Base-by-base conservation (phyloP, 1,140 invertebrate species). In the Trichomalopsis sarcophagae region DNA sequence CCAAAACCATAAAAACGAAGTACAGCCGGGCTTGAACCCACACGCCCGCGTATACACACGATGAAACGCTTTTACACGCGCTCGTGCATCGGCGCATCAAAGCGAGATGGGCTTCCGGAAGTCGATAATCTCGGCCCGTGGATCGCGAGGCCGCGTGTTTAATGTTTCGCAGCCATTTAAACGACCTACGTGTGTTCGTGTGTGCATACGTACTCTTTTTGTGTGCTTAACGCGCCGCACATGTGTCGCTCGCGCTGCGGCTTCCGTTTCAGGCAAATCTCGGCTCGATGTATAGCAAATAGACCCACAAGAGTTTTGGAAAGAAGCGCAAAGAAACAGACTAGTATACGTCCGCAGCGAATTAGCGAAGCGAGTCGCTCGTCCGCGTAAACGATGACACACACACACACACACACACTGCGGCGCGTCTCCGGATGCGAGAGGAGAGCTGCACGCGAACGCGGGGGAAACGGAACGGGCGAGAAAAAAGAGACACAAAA, bases 81-180 rank as follows among this genome's bases (percentile, higher is more conserved):
- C 69, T 2, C 68, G 68, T 13, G 17, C 68, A 69, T 71, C 69
- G 69, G 69, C 9, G 69, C 69, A 71, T 71, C 27, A 71, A 71
- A 71, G 27, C 69, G 27, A 27, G 69, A 71, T 27, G 27, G 14
- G 27, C 30, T 36, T 47, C 47, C 77, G 77, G 77, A 79, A 79
- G 77, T 79, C 30, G 55, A 79, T 79, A 36, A 79, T 79, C 77
- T 79, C 30, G 55, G 30, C 17, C 14, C 44, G 75, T 50, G 75
- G 44, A 71, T 71, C 27, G 55, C 55, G 21, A 62, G 55, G 17
- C 23, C 69, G 75, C 44, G 44, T 50, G 75, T 40, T 77, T 77
- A 77, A 76, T 76, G 74, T 76, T 76, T n/a, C 74, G 21, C 2
- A 76, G 74, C 27, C 74, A 21, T 74, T 74, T 74, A 33, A 74